phyloP scores from a whole-genome alignment of 2,113 vertebrate species.

The Prietella phreatophila region DNA sequence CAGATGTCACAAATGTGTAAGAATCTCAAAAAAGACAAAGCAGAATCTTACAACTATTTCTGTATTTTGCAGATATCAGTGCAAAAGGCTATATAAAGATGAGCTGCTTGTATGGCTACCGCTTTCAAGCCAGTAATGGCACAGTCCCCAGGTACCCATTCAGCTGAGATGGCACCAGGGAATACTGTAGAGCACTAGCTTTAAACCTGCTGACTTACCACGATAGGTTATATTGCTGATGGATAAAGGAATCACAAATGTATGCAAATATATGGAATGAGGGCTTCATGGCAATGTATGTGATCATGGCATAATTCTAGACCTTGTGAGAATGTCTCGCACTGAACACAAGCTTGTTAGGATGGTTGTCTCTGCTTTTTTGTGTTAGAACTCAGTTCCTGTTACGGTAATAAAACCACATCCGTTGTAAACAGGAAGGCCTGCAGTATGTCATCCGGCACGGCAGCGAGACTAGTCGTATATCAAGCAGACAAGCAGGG shows the following conservation, averaged over 20 bases:
- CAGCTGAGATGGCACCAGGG: conserved; percentile 8
- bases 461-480: not conserved
- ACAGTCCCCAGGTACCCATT: conserved; percentile 19
- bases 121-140: not conserved
- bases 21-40: not conserved
- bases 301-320: conserved; percentile 20
- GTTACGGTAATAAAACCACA: conserved; percentile 18
- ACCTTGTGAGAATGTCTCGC: conserved; percentile 8
- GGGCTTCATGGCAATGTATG: conserved; percentile 28
- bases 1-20: not conserved
- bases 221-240: conserved; percentile 15
- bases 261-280: conserved; percentile 50
- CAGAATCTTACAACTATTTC: not conserved
- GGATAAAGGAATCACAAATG: conserved; percentile 39
- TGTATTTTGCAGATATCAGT: not conserved
- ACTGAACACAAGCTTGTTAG: not conserved
- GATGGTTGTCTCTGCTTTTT: not conserved
- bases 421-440: conserved; percentile 38
- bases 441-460: conserved; percentile 21
- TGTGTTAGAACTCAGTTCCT: conserved; percentile 13
- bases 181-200: conserved; percentile 20
- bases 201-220: conserved; percentile 16
- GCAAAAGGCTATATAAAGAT: not conserved
- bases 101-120: not conserved
- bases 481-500: conserved; percentile 24